A percentile compares a stretch with the other conserved stretches of the same genome.
Evolutionary conservation across 2,113 vertebrate genomes (phyloP).

Genomic region (Psammodynastes pulverulentus): DNA sequence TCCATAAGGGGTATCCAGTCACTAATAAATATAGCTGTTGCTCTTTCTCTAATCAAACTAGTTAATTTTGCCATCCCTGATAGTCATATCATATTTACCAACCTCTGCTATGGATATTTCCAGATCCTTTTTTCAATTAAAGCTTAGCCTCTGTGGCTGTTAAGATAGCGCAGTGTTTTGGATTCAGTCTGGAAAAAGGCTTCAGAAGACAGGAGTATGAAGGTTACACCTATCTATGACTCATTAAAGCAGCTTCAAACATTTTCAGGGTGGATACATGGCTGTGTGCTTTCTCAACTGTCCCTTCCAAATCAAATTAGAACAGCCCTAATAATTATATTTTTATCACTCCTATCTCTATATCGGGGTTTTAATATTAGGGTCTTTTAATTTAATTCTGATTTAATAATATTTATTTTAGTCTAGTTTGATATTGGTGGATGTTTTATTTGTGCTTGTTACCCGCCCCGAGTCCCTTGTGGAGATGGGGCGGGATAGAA

Average conservation of each 20-base stretch:
- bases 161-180: not conserved
- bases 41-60: not conserved
- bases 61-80: not conserved
- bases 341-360: not conserved
- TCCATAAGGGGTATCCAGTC: not conserved
- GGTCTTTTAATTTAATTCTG: too few relatives aligned
- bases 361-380: too few relatives aligned
- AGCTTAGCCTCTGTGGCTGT: not conserved
- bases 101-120: not conserved
- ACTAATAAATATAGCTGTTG: not conserved
- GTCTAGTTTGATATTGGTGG: too few relatives aligned
- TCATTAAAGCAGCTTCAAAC: not conserved
- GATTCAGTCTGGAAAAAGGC: not conserved
- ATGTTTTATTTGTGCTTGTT: too few relatives aligned
- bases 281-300: not conserved
- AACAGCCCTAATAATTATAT: not conserved
- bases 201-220: not conserved
- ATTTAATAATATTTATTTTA: too few relatives aligned
- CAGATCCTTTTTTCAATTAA: not conserved
- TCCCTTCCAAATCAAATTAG: not conserved
- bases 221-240: not conserved
- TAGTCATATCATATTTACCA: not conserved
- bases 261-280: not conserved
- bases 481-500: too few relatives aligned
- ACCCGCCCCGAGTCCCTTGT: too few relatives aligned